phyloP scores from a whole-genome alignment of 2,888 invertebrate species.

The Drosophila paramelanica region DNA sequence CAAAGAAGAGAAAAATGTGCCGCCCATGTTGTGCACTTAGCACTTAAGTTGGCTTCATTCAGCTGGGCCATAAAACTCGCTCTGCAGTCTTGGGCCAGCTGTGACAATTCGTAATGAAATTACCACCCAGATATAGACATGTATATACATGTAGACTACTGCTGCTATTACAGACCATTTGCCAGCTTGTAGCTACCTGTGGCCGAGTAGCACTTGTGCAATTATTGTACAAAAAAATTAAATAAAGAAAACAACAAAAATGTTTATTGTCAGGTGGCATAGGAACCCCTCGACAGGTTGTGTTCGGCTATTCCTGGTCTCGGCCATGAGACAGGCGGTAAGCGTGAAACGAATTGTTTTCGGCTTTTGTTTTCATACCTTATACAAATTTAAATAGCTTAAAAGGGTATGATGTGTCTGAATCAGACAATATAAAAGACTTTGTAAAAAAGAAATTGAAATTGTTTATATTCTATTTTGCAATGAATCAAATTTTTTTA shows the following conservation, averaged over 20 bases:
- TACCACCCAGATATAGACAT: conserved; percentile 35
- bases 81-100: conserved; percentile 36
- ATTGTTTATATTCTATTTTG: too few relatives aligned
- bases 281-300: conserved; percentile 51
- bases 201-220: conserved; percentile 73
- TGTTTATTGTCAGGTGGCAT: conserved; percentile 37
- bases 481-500: background rate
- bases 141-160: background rate
- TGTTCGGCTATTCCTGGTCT: conserved; percentile 26
- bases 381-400: background rate
- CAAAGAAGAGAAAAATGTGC: conserved; percentile 6
- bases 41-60: conserved; percentile 22
- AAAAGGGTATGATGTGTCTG: background rate
- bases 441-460: too few relatives aligned
- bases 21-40: conserved; percentile 29
- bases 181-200: conserved; percentile 24
- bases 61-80: conserved; percentile 20
- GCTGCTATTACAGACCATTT: conserved; percentile 21
- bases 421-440: too few relatives aligned
- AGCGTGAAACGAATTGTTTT: conserved; percentile 59
- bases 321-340: conserved; percentile 39
- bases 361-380: conserved; percentile 13
- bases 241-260: background rate
- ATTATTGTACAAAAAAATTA: conserved; percentile 47
- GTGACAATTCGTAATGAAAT: conserved; percentile 50